Evolutionary conservation across 2,888 invertebrate species (phyloP).

Genomic region (Listrodromus nycthemerus): DNA sequence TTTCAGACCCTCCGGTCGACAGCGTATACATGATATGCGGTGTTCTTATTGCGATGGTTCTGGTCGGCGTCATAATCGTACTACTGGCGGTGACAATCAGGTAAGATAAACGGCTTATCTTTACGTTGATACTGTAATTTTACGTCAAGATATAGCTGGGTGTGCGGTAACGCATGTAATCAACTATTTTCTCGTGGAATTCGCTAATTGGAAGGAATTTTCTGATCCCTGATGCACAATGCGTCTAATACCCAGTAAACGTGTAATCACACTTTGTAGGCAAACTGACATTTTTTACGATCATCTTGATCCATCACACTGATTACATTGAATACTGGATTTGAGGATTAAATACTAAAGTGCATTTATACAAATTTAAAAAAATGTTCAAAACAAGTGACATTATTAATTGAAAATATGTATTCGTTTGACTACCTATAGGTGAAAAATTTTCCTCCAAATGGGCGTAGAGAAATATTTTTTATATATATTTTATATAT

Average conservation of each 20-base stretch:
- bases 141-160: constrained; percentile 8
- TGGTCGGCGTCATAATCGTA: constrained; percentile 92
- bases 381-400: too few relatives aligned
- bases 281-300: background rate
- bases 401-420: too few relatives aligned
- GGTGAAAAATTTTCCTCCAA: too few relatives aligned
- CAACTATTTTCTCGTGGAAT: background rate
- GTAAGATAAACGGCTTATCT: constrained; percentile 84
- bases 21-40: constrained; percentile 94
- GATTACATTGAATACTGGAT: background rate
- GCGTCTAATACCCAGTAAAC: background rate
- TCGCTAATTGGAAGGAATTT: constrained; percentile 59
- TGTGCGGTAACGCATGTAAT: background rate
- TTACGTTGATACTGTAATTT: background rate
- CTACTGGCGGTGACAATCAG: constrained; percentile 93
- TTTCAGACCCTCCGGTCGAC: constrained; percentile 94
- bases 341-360: background rate
- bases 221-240: constrained; percentile 28
- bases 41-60: constrained; percentile 93
- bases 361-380: background rate
- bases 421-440: too few relatives aligned
- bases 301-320: background rate
- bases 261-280: background rate
- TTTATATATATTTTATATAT: too few relatives aligned
- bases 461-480: too few relatives aligned